These are phyloP conservation scores for Macrotrachela quadricornifera DNA, from an alignment of 1,140 invertebrate genomes.

Conservation along the genomic window DNA sequence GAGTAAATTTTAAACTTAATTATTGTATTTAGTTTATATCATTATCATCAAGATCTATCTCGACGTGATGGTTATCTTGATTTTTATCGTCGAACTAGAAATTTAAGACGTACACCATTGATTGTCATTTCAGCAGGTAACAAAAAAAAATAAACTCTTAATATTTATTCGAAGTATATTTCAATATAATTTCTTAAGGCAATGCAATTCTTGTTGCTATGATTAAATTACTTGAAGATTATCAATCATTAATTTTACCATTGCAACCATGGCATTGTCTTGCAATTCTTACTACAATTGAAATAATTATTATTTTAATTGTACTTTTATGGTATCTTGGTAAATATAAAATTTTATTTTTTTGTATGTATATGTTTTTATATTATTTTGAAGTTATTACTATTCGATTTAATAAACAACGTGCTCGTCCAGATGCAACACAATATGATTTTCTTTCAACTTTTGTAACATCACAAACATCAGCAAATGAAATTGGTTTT, in stretches of 20 bases:
- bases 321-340: slow-evolving; percentile 14
- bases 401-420: slow-evolving; percentile 14
- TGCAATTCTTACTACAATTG: slow-evolving; percentile 14
- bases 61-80: slow-evolving; percentile 17
- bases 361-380: background rate
- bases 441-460: slow-evolving; percentile 17
- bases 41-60: slow-evolving; percentile 13
- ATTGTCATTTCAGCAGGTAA: slow-evolving; percentile 16
- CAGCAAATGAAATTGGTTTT: slow-evolving; percentile 16
- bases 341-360: too few species aligned
- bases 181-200: slow-evolving; percentile 9
- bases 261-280: slow-evolving; percentile 8
- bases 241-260: slow-evolving; percentile 2
- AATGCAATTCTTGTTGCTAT: slow-evolving; percentile 14
- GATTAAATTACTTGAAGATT: slow-evolving; percentile 10
- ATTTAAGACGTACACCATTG: slow-evolving; percentile 16
- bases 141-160: background rate
- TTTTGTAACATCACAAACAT: slow-evolving; percentile 14
- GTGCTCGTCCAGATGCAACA: slow-evolving; percentile 16
- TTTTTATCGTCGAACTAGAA: slow-evolving; percentile 16
- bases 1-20: too few species aligned
- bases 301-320: slow-evolving; percentile 10
- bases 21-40: too few species aligned
- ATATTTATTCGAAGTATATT: background rate
- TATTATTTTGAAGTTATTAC: slow-evolving; percentile 13